A percentile compares a stretch with the other conserved stretches of the same genome.
Evolutionary conservation across 1,140 invertebrate genomes (phyloP).

Genomic region (Cherax destructor): DNA sequence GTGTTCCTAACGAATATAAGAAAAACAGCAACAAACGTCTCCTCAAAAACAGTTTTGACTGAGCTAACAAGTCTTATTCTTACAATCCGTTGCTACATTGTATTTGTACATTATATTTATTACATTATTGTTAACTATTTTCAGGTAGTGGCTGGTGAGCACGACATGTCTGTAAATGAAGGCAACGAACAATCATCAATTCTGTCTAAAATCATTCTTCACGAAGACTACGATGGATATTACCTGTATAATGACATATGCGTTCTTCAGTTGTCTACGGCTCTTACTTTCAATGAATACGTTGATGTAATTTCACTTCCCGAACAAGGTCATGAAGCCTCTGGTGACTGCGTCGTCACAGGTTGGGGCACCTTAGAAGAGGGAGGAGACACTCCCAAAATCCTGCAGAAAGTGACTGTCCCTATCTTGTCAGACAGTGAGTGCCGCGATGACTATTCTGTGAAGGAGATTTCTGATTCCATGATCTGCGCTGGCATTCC

Average conservation of each 20-base stretch:
- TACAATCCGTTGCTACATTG: no score
- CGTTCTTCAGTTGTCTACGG: slow-evolving; percentile 26
- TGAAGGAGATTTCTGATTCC: slow-evolving; percentile 37
- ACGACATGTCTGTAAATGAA: slow-evolving; percentile 24
- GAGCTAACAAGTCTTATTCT: no score
- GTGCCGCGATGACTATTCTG: slow-evolving; percentile 73
- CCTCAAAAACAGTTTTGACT: no score
- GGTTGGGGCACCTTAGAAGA: slow-evolving; percentile 51
- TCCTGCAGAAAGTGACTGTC: slow-evolving; percentile 76
- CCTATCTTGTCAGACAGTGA: slow-evolving; percentile 73
- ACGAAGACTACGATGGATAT: slow-evolving; percentile 51
- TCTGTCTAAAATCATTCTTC: slow-evolving; percentile 54
- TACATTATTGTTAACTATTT: background rate
- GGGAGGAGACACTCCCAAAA: slow-evolving; percentile 53
- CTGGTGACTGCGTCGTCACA: slow-evolving; percentile 72
- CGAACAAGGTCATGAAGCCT: slow-evolving; percentile 9
- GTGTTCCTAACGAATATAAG: no score
- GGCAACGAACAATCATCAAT: slow-evolving; percentile 44
- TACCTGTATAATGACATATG: slow-evolving; percentile 72
- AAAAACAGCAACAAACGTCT: no score
- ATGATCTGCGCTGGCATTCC: slow-evolving; percentile 68
- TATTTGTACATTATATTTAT: no score
- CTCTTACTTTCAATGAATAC: slow-evolving; percentile 26
- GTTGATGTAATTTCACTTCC: slow-evolving; percentile 41
- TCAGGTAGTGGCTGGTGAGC: slow-evolving; percentile 59